phyloP scores from a whole-genome alignment of 2,113 vertebrate species.

The Pao palembangensis region DNA sequence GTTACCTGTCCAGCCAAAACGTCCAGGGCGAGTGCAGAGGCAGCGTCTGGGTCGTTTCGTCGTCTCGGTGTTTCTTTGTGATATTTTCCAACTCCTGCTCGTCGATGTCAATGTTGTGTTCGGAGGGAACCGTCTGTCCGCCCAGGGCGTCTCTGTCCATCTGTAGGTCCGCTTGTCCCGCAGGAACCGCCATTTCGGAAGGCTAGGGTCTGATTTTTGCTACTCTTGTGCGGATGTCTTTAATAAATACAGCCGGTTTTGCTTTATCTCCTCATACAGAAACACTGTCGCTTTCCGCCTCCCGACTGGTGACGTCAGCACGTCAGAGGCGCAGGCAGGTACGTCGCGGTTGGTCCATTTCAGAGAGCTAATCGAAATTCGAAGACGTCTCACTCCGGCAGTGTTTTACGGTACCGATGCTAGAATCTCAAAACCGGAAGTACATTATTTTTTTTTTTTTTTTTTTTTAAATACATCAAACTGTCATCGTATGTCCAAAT shows the following conservation, averaged over 20 bases:
- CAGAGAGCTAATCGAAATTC: conserved; percentile 11
- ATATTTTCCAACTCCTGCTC: conserved; percentile 76
- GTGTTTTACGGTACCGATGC: neutral
- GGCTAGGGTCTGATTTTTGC: neutral
- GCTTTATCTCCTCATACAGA: conserved; percentile 23
- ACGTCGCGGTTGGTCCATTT: conserved; percentile 38
- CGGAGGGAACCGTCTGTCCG: conserved; percentile 52
- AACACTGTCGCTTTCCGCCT: conserved; percentile 64
- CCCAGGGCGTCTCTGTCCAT: conserved; percentile 61
- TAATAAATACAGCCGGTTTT: conserved; percentile 30
- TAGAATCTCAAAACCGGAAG: no score
- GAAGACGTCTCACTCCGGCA: conserved; percentile 32
- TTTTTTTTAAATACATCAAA: no score
- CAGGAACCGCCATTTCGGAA: conserved; percentile 67
- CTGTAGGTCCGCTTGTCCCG: conserved; percentile 57
- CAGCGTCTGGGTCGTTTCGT: conserved; percentile 59
- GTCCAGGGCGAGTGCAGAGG: conserved; percentile 78
- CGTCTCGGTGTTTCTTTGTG: conserved; percentile 69
- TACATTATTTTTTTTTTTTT: no score
- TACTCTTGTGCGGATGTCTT: neutral
- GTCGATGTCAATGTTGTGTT: conserved; percentile 76
- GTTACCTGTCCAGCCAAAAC: conserved; percentile 79
- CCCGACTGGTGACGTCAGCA: conserved; percentile 53
- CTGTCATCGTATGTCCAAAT: no score
- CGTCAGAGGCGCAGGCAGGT: conserved; percentile 40